Conservation (phyloP, 2,888 invertebrate genomes). For the Philopedon plagiatum region DNA sequence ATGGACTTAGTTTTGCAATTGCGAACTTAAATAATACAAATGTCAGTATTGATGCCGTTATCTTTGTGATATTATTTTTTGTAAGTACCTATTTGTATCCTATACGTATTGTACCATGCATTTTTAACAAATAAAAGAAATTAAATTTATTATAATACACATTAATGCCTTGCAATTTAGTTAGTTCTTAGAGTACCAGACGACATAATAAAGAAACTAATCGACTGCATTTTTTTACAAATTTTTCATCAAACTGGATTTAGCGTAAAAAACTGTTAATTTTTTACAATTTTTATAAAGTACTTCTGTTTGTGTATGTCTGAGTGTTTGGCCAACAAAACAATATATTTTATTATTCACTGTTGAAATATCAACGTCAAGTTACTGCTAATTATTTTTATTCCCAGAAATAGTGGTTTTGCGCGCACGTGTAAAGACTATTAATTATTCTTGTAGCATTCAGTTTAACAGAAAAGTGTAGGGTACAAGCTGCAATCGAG, state of each 20-base stretch:
- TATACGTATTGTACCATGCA: not conserved
- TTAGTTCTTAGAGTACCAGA: no score
- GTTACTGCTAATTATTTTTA: not conserved
- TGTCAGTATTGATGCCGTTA: slow-evolving; percentile 5
- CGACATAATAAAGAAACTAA: no score
- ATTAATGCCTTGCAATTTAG: no score
- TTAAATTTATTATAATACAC: no score
- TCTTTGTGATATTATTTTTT: slow-evolving; percentile 26
- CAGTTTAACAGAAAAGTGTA: not conserved
- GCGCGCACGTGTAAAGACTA: not conserved
- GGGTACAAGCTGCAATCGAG: not conserved
- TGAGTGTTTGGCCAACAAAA: not conserved
- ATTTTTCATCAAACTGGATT: no score
- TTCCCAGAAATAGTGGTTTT: slow-evolving; percentile 1
- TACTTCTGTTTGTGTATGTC: not conserved
- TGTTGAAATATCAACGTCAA: not conserved
- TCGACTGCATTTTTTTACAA: no score
- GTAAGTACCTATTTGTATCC: slow-evolving; percentile 31
- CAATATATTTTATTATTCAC: not conserved
- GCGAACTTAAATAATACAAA: slow-evolving; percentile 1
- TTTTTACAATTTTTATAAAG: no score
- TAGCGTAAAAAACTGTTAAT: not conserved
- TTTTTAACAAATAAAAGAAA: no score
- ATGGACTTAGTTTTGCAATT: slow-evolving; percentile 39
- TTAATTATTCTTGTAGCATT: not conserved